Conservation (phyloP, 1,140 invertebrate species). For the Heliconius eleuchia region DNA sequence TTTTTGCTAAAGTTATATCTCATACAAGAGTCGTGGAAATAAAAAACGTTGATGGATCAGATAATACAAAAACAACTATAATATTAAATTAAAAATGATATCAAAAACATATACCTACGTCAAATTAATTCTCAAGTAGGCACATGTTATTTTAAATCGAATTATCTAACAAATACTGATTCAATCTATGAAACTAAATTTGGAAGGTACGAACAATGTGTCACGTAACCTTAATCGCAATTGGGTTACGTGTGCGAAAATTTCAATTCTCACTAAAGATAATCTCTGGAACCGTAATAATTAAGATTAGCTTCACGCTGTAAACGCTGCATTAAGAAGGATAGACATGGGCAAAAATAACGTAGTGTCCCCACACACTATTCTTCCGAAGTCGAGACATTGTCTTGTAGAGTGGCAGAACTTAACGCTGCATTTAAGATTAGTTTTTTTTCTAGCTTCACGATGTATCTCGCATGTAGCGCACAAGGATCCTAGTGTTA, state of each 20-base stretch:
- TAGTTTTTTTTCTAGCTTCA: too few relatives aligned
- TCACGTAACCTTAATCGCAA: constrained; percentile 9
- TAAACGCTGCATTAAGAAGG: not conserved
- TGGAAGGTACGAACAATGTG: not conserved
- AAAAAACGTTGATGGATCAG: too few relatives aligned
- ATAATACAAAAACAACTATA: too few relatives aligned
- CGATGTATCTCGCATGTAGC: too few relatives aligned
- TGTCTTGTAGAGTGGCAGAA: not conserved
- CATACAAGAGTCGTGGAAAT: too few relatives aligned
- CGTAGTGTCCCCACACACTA: not conserved
- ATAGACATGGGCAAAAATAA: not conserved
- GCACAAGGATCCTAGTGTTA: too few relatives aligned
- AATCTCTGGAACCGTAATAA: not conserved
- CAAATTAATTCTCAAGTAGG: not conserved
- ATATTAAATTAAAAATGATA: too few relatives aligned
- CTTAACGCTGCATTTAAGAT: too few relatives aligned
- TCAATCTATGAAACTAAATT: not conserved
- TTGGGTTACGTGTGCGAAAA: constrained; percentile 9
- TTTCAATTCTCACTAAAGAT: not conserved
- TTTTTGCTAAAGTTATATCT: too few relatives aligned
- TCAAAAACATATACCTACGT: too few relatives aligned
- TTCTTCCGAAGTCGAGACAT: not conserved
- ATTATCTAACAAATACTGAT: not conserved
- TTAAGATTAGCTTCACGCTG: not conserved
- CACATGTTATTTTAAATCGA: not conserved